These are phyloP conservation scores for Caenorhabditis sulstoni DNA, from an alignment of 2,888 invertebrate species.

Conservation along the genomic window DNA sequence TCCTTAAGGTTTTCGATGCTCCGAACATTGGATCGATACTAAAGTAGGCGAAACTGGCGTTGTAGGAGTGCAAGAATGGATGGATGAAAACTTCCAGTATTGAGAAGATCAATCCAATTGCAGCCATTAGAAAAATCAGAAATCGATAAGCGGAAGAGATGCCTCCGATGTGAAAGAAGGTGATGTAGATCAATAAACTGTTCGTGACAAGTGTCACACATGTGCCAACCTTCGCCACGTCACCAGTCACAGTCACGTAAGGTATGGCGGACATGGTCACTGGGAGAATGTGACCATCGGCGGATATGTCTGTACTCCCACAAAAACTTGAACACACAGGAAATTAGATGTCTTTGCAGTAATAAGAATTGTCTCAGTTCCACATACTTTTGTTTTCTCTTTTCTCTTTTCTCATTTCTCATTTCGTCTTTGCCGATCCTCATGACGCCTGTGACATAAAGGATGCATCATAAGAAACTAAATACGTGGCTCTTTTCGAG, in stretches of 20 bases:
- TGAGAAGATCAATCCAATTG: neutral
- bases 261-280: neutral
- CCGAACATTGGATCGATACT: neutral
- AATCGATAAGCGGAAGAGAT: neutral
- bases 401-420: no score
- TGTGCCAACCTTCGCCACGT: neutral
- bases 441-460: no score
- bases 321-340: no score
- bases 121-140: neutral
- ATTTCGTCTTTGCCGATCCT: no score
- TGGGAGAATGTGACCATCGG: no score
- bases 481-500: no score
- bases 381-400: no score
- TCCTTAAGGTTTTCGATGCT: neutral
- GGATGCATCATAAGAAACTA: no score
- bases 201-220: neutral
- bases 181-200: neutral
- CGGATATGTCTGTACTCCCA: no score
- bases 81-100: neutral
- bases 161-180: neutral
- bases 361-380: no score
- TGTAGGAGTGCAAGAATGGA: slow-evolving; percentile 7
- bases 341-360: no score
- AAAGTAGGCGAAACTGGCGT: slow-evolving; percentile 3
- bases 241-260: neutral